phyloP scores from a whole-genome alignment of 2,113 vertebrate genomes.

The Odontophorus gujanensis region DNA sequence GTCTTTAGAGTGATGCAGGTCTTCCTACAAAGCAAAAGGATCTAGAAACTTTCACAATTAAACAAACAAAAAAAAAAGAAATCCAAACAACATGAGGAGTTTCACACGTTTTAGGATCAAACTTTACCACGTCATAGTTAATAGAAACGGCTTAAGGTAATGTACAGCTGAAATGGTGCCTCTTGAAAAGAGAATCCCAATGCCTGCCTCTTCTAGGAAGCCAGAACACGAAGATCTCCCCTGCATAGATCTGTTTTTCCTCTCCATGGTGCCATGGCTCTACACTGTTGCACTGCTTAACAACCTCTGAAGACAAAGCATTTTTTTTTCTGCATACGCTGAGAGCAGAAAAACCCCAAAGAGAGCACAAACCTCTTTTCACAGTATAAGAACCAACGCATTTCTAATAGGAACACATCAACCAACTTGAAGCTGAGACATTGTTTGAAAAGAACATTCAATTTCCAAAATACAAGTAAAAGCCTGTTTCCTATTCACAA shows the following conservation, averaged over 20 bases:
- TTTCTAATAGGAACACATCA: background rate
- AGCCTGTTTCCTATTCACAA: background rate
- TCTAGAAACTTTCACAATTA: constrained; percentile 31
- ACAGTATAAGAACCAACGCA: background rate
- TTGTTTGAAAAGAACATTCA: background rate
- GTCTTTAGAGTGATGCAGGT: constrained; percentile 19
- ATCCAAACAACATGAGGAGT: background rate
- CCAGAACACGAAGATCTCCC: background rate
- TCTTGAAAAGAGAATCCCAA: background rate
- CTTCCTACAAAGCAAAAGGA: constrained; percentile 46
- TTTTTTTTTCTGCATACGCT: background rate
- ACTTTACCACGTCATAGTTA: constrained; percentile 11
- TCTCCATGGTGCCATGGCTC: background rate
- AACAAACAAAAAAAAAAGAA: background rate
- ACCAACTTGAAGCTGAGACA: background rate
- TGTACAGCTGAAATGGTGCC: constrained; percentile 36
- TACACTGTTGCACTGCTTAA: background rate
- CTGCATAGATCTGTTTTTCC: background rate
- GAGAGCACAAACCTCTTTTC: background rate
- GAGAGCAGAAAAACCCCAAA: background rate
- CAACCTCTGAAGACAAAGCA: background rate
- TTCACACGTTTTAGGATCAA: constrained; percentile 27
- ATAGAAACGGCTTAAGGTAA: constrained; percentile 47
- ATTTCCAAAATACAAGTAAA: background rate
- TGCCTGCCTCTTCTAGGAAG: background rate